Conservation (phyloP, 2,888 invertebrate genomes). For the Deilephila elpenor region DNA sequence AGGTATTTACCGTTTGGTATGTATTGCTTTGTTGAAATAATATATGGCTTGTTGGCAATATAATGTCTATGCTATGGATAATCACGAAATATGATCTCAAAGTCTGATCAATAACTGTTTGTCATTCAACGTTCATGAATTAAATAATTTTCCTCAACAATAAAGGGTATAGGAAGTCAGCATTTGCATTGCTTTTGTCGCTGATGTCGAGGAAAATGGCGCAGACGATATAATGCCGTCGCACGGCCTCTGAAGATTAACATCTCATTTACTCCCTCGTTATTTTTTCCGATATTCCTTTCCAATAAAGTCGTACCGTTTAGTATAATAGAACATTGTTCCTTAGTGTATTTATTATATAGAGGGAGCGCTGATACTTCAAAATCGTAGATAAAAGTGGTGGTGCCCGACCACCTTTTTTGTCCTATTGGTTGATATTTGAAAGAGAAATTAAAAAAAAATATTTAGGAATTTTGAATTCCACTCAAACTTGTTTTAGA, state of each 20-base stretch:
- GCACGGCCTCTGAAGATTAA: conserved; percentile 9
- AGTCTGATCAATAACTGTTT: not conserved
- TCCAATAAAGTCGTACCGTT: conserved; percentile 13
- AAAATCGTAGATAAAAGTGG: too few species aligned
- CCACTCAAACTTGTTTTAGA: too few species aligned
- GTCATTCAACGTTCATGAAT: not conserved
- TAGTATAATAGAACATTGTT: not conserved
- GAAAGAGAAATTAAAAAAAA: too few species aligned
- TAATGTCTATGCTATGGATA: too few species aligned
- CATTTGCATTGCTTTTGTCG: not conserved
- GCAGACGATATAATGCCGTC: not conserved
- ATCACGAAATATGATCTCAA: not conserved
- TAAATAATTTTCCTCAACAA: not conserved
- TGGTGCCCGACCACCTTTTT: too few species aligned
- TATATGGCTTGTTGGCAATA: too few species aligned
- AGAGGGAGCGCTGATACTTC: too few species aligned
- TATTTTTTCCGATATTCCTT: conserved; percentile 22
- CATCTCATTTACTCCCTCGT: conserved; percentile 15
- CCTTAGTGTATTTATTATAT: too few species aligned
- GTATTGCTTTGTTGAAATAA: too few species aligned
- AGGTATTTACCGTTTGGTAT: too few species aligned
- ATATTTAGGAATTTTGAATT: too few species aligned
- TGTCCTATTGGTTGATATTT: too few species aligned
- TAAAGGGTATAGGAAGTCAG: not conserved
- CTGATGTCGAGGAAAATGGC: not conserved